Evolutionary conservation across 1,140 invertebrate species (phyloP), one percentile per base, ranked within the genome.

Genomic region (Tribolium madens): DNA sequence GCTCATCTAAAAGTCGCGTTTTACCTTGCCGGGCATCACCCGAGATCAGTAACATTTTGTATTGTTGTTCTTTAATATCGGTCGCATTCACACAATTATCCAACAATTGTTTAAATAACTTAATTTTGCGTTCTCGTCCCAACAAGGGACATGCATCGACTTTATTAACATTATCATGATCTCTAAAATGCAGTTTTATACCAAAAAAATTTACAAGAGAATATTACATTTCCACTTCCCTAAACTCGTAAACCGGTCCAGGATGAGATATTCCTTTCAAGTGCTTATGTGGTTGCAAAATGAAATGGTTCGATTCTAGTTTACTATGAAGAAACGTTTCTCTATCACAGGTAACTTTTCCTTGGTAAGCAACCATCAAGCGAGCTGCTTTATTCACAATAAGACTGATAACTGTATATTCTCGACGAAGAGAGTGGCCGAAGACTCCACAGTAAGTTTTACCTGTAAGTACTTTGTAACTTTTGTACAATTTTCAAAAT

Each of bases 321-420:
- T 90, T 90, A 31, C 92, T 93, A 18, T 89, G 87, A 13, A 93
- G 84, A 79, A 91, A 92, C 14, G 91, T 93, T 75, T 92, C 90
- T 74, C 90, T 88, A 81, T 93, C 93, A 84, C 93, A 94, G 0
- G 88, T 89, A 3, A 92, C 89, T 82, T 88, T 90, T 73, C 91
- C 88, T 0, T 88, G 87, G 82, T 93, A 94, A 14, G 89, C 87
- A 76, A 90, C 89, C 92, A 94, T 94, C 10, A 95, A 86, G 76
- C 93, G 86, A 1, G 93, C 93, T 7, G 93, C 93, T 84, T 92
- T 93, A 80, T 94, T 94, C 0, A 94, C 93, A 17, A 91, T 87
- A 69, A 90, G 88, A 47, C 93, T 92, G 42, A 95, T 93, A 0
- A 94, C 92, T 3, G 93, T 93, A 79, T 94, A 94, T 83, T 94